Evolutionary conservation across 2,797 vertebrate genomes (phyloP), one percentile per base, ranked within the genome.

Genomic region (Chiloscyllium punctatum): DNA sequence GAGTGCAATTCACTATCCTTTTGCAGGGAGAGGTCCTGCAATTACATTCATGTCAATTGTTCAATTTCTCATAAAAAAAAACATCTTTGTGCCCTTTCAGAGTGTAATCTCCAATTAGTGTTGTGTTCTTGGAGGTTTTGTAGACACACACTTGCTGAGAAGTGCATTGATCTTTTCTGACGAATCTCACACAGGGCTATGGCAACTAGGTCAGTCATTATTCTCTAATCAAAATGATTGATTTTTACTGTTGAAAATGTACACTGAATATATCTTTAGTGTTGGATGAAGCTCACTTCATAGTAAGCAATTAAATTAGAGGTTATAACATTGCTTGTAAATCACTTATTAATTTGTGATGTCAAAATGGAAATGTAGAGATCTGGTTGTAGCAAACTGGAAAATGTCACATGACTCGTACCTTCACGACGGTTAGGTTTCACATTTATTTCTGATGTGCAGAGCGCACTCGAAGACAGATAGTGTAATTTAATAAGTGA

Each of bases 161-260:
- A 90, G 62, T 37, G 37, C 66, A 92, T 92, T 69, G 90, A 92
- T 92, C 62, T 23, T 9, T 8, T 37, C 62, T 27, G n/a, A 8
- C n/a, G 42, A 42, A 92, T 92, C 62, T 68, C 90, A 92, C 62
- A 92, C 2, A 92, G 18, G 90, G 62, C 66, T 21, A 9, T 37
- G 21, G 90, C 90, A 69, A 69, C n/a, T 11, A 37, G 1, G 62
- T 21, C 18, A 27, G 15, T 92, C 37, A 37, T n/a, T 68, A 69
- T 92, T 91, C 62, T 92, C 62, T 37, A 69, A 92, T 92, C 90
- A 92, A 92, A 92, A 92, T 68, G 21, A 92, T 92, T n/a, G 90
- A 92, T 92, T 92, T 69, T 42, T 25, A 42, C n/a, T 30, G 42
- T 51, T 92, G 62, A 69, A 92, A 69, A 69, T 69, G n/a, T 69